A percentile compares a stretch with the other conserved stretches of the same genome.
Evolutionary conservation across 92 coral and sea anemone species (phyloP).

Genomic region (Bergia puertoricense): DNA sequence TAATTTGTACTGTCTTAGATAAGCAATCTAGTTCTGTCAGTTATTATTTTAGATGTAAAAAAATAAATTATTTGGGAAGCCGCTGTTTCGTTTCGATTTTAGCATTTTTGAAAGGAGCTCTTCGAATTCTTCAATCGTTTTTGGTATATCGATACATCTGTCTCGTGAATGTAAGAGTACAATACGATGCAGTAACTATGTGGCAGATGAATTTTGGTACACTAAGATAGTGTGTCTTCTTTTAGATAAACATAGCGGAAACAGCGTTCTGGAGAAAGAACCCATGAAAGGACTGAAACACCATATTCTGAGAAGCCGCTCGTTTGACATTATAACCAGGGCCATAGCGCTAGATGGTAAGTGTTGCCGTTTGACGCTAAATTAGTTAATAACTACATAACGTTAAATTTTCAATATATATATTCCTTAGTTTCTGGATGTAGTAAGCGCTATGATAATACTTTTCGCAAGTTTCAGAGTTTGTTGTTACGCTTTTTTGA

Average conservation of each 20-base stretch:
- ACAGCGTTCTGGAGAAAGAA: slow-evolving; percentile 53
- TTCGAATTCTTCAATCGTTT: too few species aligned
- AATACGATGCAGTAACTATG: too few species aligned
- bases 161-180: too few species aligned
- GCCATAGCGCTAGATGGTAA: slow-evolving; percentile 72
- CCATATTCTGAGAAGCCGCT: slow-evolving; percentile 77
- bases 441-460: not conserved
- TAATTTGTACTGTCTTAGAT: too few species aligned
- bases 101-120: too few species aligned
- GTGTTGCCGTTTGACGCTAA: not conserved
- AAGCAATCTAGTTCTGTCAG: too few species aligned
- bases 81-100: too few species aligned
- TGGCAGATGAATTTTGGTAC: not conserved
- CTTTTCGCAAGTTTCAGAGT: not conserved
- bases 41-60: too few species aligned
- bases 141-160: too few species aligned
- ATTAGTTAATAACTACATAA: not conserved
- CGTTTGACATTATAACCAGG: slow-evolving; percentile 69
- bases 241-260: slow-evolving; percentile 65
- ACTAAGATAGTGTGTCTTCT: not conserved
- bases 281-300: slow-evolving; percentile 73
- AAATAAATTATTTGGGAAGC: too few species aligned
- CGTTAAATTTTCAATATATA: not conserved
- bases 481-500: not conserved
- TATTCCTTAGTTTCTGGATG: not conserved